Evolutionary conservation across 37 sponge, comb jelly and placozoan genomes (phyloP).

Genomic region (Haliclona indistincta): DNA sequence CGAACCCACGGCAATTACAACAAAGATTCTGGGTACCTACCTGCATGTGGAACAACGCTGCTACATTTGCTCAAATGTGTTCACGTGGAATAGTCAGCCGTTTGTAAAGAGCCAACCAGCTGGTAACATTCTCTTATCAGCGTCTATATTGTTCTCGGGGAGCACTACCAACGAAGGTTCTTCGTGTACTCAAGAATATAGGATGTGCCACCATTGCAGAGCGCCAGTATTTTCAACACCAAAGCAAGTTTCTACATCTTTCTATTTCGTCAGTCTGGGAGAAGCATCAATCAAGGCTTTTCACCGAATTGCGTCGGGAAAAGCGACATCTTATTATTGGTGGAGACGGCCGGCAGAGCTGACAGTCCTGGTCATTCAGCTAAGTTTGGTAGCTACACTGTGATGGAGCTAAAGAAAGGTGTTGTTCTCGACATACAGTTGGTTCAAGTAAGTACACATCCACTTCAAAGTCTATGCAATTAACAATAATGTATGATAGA

Average conservation of each 20-base stretch:
- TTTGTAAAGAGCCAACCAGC: constrained; percentile 16
- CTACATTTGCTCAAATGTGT: constrained; percentile 3
- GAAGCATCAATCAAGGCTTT: background rate
- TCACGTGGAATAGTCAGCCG: constrained; percentile 44
- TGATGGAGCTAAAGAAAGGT: constrained; percentile 13
- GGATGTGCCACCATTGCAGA: background rate
- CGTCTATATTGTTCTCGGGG: constrained; percentile 33
- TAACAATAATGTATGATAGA: constrained; percentile 13
- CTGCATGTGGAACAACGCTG: constrained; percentile 16
- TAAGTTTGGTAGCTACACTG: constrained; percentile 41
- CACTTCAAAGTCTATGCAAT: no score
- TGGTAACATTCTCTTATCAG: constrained; percentile 43
- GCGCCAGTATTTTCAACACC: background rate
- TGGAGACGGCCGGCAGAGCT: constrained; percentile 34
- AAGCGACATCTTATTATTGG: background rate
- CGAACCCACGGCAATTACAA: background rate
- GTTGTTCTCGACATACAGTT: constrained; percentile 34
- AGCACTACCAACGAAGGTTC: background rate
- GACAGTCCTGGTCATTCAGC: constrained; percentile 60
- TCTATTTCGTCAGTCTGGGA: background rate
- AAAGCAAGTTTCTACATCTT: background rate
- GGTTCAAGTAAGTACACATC: constrained; percentile 37
- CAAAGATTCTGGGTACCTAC: constrained; percentile 24
- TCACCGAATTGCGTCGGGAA: background rate
- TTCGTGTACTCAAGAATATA: background rate